Percentiles rank a stretch among this genome's conserved stretches.
Conservation (phyloP, 2,888 invertebrate species). For the Flabesymbios commensalis region DNA sequence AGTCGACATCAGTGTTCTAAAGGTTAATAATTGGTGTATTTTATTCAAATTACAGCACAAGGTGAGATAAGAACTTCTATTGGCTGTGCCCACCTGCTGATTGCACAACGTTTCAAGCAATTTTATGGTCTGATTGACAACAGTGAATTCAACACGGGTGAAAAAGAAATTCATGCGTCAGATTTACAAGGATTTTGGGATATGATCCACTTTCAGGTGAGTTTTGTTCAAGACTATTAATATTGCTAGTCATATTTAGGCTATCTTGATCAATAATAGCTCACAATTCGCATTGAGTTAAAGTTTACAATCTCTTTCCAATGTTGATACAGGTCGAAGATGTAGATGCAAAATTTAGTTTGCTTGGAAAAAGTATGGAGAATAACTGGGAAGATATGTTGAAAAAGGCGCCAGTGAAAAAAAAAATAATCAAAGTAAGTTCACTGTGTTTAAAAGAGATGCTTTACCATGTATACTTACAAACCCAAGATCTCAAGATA, state of each 20-base stretch:
- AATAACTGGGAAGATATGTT: conserved; percentile 57
- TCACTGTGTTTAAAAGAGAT: no score
- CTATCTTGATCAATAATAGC: no score
- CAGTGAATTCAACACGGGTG: conserved; percentile 60
- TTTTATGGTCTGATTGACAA: conserved; percentile 61
- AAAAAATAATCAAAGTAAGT: no score
- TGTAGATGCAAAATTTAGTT: conserved; percentile 50
- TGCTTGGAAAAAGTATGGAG: conserved; percentile 43
- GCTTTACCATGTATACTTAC: no score
- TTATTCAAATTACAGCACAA: conserved; percentile 42
- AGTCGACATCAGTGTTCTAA: no score
- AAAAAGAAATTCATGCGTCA: conserved; percentile 57
- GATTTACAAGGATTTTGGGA: conserved; percentile 65
- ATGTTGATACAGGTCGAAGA: conserved; percentile 57
- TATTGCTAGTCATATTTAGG: no score
- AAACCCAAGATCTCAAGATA: no score
- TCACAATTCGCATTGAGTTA: no score
- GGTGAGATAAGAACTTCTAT: conserved; percentile 59
- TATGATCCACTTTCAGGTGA: conserved; percentile 62
- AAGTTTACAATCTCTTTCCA: no score
- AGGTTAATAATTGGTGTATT: no score
- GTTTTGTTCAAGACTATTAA: no score
- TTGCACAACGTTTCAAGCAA: conserved; percentile 62
- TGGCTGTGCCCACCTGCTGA: conserved; percentile 62
- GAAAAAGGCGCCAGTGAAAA: no score